Evolutionary conservation across 2,113 vertebrate species (phyloP).

Genomic region (Tetrax tetrax): DNA sequence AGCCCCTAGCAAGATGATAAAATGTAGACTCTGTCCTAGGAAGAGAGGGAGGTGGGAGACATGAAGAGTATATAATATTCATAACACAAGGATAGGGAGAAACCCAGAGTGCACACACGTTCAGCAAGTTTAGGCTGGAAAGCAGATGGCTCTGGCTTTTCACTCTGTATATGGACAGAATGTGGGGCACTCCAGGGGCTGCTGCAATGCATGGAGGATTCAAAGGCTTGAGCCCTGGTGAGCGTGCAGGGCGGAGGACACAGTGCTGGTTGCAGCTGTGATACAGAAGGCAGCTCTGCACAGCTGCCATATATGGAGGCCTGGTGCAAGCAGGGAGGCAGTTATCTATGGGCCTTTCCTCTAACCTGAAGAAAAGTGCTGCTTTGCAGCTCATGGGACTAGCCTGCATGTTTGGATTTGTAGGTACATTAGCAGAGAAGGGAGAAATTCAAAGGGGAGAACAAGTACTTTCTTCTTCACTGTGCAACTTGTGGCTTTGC

Average conservation of each 20-base stretch:
- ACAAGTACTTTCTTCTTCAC: constrained; percentile 11
- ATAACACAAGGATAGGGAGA: not conserved
- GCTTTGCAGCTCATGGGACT: not conserved
- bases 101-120: not conserved
- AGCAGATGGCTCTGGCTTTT: not conserved
- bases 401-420: not conserved
- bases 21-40: not conserved
- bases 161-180: not conserved
- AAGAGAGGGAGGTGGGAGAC: not conserved
- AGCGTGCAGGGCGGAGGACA: fast-evolving
- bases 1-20: not conserved
- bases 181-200: not conserved
- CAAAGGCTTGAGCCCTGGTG: not conserved
- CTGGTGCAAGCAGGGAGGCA: not conserved
- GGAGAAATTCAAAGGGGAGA: constrained; percentile 5
- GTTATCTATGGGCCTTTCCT: not conserved
- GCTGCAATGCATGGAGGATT: not conserved
- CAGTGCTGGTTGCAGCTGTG: not conserved
- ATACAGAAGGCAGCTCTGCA: not conserved
- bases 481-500: constrained; percentile 2
- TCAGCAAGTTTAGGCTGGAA: not conserved
- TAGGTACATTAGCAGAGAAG: not conserved
- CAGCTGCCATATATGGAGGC: fast-evolving
- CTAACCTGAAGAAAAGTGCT: not conserved
- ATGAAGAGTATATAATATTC: not conserved